A percentile compares a stretch with the other conserved stretches of the same genome.
phyloP scores from a whole-genome alignment of 2,888 invertebrate genomes.

The Drosophila ezoana region DNA sequence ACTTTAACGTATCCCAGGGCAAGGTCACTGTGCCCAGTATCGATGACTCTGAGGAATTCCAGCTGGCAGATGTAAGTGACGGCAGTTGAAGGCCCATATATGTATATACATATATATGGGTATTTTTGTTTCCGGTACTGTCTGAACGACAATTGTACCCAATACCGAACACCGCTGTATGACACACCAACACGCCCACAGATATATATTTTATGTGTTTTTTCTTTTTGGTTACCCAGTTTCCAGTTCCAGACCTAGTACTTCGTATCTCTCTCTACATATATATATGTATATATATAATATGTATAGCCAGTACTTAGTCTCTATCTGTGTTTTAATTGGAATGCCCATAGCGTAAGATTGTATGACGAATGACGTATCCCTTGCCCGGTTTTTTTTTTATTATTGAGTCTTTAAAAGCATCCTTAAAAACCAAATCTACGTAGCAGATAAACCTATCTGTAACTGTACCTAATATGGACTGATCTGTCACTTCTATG shows the following conservation, averaged over 20 bases:
- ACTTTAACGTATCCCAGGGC: conserved; percentile 98
- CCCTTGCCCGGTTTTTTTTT: conserved; percentile 38
- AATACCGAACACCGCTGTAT: conserved; percentile 19
- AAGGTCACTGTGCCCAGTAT: conserved; percentile 97
- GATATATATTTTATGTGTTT: conserved; percentile 50
- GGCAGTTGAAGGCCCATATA: conserved; percentile 42
- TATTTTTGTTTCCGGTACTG: conserved; percentile 62
- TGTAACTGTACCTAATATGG: conserved; percentile 65
- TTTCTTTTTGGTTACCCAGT: conserved; percentile 64
- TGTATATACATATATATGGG: conserved; percentile 29
- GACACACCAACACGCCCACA: conserved; percentile 52
- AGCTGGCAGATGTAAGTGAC: conserved; percentile 94
- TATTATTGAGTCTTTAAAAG: conserved; percentile 24
- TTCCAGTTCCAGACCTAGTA: conserved; percentile 61
- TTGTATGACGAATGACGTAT: conserved; percentile 67
- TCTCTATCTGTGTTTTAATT: conserved; percentile 44
- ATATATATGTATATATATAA: conserved; percentile 17
- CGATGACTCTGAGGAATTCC: conserved; percentile 97
- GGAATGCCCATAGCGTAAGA: conserved; percentile 62
- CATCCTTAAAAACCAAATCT: conserved; percentile 37
- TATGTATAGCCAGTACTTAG: conserved; percentile 51
- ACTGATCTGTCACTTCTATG: conserved; percentile 36
- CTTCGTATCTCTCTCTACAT: conserved; percentile 54
- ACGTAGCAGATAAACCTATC: conserved; percentile 40
- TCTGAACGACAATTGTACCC: conserved; percentile 66